Evolutionary conservation across 2,113 vertebrate genomes (phyloP).

Genomic region (Pangasianodon gigas): DNA sequence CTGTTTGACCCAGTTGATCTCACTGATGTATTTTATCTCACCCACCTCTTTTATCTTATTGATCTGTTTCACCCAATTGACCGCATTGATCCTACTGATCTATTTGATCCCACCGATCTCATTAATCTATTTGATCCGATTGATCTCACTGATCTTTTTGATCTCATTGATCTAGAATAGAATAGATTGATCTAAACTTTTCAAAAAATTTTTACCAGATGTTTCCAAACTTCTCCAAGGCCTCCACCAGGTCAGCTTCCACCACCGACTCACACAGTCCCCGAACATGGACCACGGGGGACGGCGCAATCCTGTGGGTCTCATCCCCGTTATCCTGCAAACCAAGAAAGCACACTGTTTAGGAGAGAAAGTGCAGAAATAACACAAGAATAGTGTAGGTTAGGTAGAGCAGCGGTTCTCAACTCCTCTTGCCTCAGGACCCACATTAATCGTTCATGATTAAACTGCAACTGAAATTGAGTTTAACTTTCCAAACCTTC

Average conservation of each 20-base stretch:
- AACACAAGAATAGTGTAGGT: background rate
- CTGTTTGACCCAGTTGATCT: background rate
- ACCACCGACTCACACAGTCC: constrained; percentile 94
- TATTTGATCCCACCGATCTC: background rate
- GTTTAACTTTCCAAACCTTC: constrained; percentile 8
- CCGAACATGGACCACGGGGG: constrained; percentile 92
- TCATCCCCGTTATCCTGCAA: constrained; percentile 69
- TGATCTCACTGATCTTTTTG: background rate
- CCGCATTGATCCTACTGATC: background rate
- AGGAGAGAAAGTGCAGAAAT: background rate
- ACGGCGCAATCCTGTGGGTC: constrained; percentile 88
- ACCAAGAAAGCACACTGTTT: background rate
- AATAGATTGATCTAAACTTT: background rate
- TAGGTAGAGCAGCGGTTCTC: background rate
- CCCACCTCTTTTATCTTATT: background rate
- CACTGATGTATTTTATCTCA: background rate
- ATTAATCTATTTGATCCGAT: too few species aligned
- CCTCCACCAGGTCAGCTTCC: constrained; percentile 95
- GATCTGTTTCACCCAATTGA: background rate
- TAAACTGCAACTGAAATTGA: background rate
- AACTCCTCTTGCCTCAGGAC: background rate
- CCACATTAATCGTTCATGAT: constrained; percentile 4
- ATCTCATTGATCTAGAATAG: background rate
- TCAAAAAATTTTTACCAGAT: constrained; percentile 81
- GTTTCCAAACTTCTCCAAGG: constrained; percentile 91